A percentile compares a stretch with the other conserved stretches of the same genome.
Conservation (phyloP, 2,797 vertebrate species). For the Paramormyrops hopkinsi region DNA sequence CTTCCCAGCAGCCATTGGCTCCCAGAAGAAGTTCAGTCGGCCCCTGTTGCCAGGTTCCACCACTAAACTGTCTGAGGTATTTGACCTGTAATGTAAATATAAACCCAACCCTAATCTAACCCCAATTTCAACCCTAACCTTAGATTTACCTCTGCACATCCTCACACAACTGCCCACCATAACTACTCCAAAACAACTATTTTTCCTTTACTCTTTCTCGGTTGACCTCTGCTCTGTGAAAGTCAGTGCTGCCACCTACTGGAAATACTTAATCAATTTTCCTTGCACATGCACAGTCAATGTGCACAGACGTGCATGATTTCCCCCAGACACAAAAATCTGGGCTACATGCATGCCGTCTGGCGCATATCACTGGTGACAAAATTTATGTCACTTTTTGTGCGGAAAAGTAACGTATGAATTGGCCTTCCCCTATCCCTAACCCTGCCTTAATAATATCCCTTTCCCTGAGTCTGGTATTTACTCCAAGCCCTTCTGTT, state of each 20-base stretch:
- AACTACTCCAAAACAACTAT: neutral
- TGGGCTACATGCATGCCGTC: neutral
- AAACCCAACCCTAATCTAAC: neutral
- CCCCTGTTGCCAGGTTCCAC: conserved; percentile 84
- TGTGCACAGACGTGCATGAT: neutral
- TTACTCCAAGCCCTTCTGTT: neutral
- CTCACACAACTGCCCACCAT: neutral
- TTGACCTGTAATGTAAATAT: neutral
- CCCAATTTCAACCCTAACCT: neutral
- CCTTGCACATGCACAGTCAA: neutral
- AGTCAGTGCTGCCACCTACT: neutral
- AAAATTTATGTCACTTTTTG: neutral
- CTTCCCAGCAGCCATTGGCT: conserved; percentile 90
- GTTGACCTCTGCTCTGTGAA: neutral
- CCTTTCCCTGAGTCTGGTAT: neutral
- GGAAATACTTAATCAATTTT: neutral
- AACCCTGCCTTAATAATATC: neutral
- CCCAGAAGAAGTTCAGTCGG: conserved; percentile 90
- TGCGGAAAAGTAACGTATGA: neutral
- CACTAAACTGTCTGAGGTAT: conserved; percentile 85
- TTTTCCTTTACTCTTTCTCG: neutral
- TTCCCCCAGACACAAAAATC: neutral
- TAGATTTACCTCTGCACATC: neutral
- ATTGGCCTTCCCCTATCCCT: neutral
- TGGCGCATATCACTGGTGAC: neutral